A percentile compares a stretch with the other conserved stretches of the same genome.
phyloP scores from a whole-genome alignment of 2,888 invertebrate species.

The Tipula lateralis region DNA sequence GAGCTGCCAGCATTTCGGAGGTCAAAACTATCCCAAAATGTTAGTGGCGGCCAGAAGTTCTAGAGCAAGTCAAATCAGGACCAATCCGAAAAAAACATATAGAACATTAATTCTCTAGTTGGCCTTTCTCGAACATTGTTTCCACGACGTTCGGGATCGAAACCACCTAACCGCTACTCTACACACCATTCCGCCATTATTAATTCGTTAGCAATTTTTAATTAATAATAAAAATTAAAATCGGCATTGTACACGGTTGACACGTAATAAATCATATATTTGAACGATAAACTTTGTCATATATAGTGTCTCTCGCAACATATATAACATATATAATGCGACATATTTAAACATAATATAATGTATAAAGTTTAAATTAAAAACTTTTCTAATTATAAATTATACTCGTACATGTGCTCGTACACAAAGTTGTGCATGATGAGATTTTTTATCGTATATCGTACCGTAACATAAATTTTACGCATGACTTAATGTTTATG shows the following conservation, averaged over 20 bases:
- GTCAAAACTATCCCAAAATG: no score
- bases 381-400: constrained; percentile 1
- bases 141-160: no score
- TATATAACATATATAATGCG: background rate
- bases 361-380: background rate
- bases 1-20: no score
- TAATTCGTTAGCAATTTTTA: background rate
- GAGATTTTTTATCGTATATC: background rate
- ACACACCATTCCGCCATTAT: no score
- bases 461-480: background rate
- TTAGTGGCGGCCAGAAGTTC: no score
- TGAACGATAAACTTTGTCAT: background rate
- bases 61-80: no score
- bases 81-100: no score
- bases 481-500: background rate
- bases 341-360: background rate
- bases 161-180: no score
- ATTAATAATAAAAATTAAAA: background rate
- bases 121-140: no score
- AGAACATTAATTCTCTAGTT: no score
- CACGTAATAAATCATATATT: background rate
- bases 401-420: background rate
- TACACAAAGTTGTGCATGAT: background rate
- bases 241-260: background rate
- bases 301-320: background rate